Base-by-base conservation (phyloP, 2,888 invertebrate species). In the Rosalia funebris region DNA sequence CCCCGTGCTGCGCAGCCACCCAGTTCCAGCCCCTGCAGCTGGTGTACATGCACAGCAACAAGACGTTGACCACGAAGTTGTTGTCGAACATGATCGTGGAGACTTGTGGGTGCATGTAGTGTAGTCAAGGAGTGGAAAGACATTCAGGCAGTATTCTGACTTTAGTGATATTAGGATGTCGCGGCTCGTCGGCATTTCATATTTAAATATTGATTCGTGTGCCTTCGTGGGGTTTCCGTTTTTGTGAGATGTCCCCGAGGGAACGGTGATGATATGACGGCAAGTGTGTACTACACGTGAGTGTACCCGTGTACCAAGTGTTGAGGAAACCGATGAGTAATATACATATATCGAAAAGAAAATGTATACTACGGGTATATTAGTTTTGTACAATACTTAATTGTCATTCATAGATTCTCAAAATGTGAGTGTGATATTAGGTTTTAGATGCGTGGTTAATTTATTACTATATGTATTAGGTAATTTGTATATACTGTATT, bases 51-150 rank as follows among this genome's bases (percentile, higher is more conserved):
- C 91, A 92, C 77, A 89, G 90, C 12, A 91, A 91, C 71, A 89
- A 89, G 70, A 90, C 91, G 1, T 87, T 91, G 65, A 90, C 91
- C 41, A 89, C 91, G 71, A 92, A 91, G 75, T 89, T 89, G 0
- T 80, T 95, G 60, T 92, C 93, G 0, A 93, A 95, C 73, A 95
- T 95, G 93, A 90, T 94, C 36, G 93, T 95, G n/a, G 93, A 94
- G 71, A 88, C 91, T 3, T 95, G 95, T 77, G 95, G 94, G 12
- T 95, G 95, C 76, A 91, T 92, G 90, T 93, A 83, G 60, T 45
- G 46, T 14, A 10, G 19, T 50, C 37, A 25, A 19, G 25, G 11
- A n/a, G 37, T 25, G 15, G 3, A 14, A 17, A 17, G 48, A 37
- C 37, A 20, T 44, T 42, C 54, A 59, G 60, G 60, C 68, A 68